phyloP scores from a whole-genome alignment of 2,113 vertebrate genomes.

The Cyprinodon tularosa region DNA sequence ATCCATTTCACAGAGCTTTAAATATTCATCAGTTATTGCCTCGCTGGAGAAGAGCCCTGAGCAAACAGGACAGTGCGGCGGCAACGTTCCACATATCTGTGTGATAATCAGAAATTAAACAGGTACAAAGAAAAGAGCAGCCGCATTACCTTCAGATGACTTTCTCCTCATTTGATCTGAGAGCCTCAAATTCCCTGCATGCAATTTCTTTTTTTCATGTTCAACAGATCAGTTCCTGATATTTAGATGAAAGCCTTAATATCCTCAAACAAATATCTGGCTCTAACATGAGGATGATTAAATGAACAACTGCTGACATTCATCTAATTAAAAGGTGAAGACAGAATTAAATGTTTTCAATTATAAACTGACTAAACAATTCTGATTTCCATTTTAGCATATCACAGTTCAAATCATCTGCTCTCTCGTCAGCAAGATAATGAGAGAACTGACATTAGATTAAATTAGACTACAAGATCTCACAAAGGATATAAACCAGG shows the following conservation, averaged over 20 bases:
- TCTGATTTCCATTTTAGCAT: not conserved
- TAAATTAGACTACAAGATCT: not conserved
- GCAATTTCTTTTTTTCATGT: constrained; percentile 16
- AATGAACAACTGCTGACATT: not conserved
- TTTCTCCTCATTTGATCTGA: constrained; percentile 42
- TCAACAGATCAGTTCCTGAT: constrained; percentile 17
- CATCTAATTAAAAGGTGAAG: not conserved
- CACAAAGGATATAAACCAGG: not conserved
- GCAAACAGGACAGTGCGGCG: constrained; percentile 37
- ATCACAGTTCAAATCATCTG: not conserved
- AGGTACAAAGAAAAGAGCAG: constrained; percentile 32
- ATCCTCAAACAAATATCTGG: not conserved
- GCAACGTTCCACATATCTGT: constrained; percentile 36
- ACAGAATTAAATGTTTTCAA: not conserved
- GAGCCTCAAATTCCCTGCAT: constrained; percentile 4
- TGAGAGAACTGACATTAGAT: not conserved
- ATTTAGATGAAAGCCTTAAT: constrained; percentile 18
- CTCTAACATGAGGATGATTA: not conserved
- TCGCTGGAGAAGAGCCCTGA: constrained; percentile 52
- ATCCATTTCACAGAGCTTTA: constrained; percentile 58
- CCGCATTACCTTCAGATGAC: constrained; percentile 54
- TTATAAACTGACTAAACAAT: not conserved
- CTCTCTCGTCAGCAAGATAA: not conserved
- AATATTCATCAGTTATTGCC: constrained; percentile 58
- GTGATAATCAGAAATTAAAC: constrained; percentile 60